phyloP scores from a whole-genome alignment of 2,113 vertebrate species.

The Tichodroma muraria region DNA sequence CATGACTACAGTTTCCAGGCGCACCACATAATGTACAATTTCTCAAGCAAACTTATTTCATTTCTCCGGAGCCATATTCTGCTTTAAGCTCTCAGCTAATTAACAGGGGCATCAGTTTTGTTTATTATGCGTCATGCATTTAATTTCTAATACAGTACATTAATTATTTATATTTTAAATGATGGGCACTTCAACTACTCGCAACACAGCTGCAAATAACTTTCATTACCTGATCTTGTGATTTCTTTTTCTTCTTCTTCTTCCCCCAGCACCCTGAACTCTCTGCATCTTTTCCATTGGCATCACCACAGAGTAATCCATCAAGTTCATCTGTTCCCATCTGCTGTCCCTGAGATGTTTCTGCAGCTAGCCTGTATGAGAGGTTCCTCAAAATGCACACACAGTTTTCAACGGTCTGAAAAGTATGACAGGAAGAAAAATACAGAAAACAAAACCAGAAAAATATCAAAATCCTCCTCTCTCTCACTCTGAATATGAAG shows the following conservation, averaged over 20 bases:
- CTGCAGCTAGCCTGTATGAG: slow-evolving; percentile 96
- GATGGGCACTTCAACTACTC: background rate
- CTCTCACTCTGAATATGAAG: background rate
- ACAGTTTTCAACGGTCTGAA: slow-evolving; percentile 98
- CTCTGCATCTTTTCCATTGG: slow-evolving; percentile 88
- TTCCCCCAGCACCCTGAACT: slow-evolving; percentile 99
- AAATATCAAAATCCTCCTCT: background rate
- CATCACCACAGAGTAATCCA: slow-evolving; percentile 90
- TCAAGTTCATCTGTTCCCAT: slow-evolving; percentile 95
- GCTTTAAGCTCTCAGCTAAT: background rate
- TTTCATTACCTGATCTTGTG: slow-evolving; percentile 89
- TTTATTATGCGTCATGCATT: background rate
- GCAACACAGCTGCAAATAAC: background rate
- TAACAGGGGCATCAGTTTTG: background rate
- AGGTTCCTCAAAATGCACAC: slow-evolving; percentile 99
- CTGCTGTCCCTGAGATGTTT: slow-evolving; percentile 99
- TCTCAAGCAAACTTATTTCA: background rate
- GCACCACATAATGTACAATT: background rate
- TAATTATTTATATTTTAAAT: background rate
- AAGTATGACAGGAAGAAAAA: background rate
- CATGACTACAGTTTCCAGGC: background rate
- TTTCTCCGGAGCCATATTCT: background rate
- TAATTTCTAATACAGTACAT: background rate
- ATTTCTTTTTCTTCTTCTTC: slow-evolving; percentile 99
- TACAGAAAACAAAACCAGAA: background rate